phyloP scores from a whole-genome alignment of 2,888 invertebrate species.

The Pheosia tremula region DNA sequence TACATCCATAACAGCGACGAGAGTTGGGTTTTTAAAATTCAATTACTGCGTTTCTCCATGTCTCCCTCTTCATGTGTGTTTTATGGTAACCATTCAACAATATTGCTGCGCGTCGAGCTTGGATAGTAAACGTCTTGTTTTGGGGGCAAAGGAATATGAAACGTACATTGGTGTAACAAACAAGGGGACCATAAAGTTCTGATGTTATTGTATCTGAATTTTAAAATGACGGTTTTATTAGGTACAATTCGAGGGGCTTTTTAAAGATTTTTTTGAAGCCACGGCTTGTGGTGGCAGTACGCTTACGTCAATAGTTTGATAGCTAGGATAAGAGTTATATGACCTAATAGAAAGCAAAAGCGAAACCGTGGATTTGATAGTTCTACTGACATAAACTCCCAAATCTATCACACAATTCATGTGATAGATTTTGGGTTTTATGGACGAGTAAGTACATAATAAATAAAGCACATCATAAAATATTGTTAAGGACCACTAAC shows the following conservation, averaged over 20 bases:
- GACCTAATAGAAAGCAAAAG: no score
- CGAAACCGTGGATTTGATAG: no score
- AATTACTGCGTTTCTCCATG: slow-evolving; percentile 56
- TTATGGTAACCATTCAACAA: slow-evolving; percentile 67
- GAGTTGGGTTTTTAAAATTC: slow-evolving; percentile 66
- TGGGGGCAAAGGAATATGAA: slow-evolving; percentile 49
- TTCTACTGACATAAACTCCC: no score
- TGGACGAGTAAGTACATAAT: no score
- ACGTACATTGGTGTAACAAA: slow-evolving; percentile 49
- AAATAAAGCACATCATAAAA: no score
- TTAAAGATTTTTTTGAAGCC: no score
- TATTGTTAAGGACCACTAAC: no score
- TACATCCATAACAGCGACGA: slow-evolving; percentile 48
- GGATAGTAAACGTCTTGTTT: slow-evolving; percentile 55
- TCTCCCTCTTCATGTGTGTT: slow-evolving; percentile 59
- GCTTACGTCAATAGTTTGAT: no score
- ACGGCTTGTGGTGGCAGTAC: no score
- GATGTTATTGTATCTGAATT: slow-evolving; percentile 37
- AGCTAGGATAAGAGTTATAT: no score
- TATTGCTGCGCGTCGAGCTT: slow-evolving; percentile 54
- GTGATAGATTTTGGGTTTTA: no score
- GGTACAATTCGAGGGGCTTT: background rate
- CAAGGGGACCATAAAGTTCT: slow-evolving; percentile 44
- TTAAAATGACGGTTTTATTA: slow-evolving; percentile 19
- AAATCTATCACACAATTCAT: no score